Percentiles rank a stretch among this genome's conserved stretches.
Evolutionary conservation across 2,113 vertebrate genomes (phyloP).

Genomic region (Boulengeromyrus knoepffleri): DNA sequence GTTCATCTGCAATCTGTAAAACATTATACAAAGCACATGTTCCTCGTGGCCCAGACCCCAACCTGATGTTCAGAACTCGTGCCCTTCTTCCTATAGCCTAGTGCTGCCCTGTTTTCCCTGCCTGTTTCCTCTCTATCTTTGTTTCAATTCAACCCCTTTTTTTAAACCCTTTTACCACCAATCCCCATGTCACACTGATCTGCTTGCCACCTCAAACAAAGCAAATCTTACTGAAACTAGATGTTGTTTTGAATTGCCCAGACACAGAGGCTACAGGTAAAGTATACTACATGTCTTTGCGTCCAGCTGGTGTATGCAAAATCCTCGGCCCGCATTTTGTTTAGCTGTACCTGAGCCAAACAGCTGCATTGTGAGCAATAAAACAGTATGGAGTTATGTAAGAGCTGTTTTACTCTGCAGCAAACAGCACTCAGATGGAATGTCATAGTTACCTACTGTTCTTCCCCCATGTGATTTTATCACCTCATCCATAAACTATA

Average conservation of each 20-base stretch:
- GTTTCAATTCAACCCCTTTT: neutral
- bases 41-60: neutral
- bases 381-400: neutral
- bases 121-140: neutral
- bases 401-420: neutral
- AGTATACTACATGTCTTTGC: neutral
- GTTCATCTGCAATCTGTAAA: neutral
- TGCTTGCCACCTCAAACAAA: neutral
- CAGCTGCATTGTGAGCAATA: neutral
- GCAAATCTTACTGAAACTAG: neutral
- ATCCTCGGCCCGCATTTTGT: neutral
- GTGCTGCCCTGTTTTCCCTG: neutral
- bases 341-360: neutral
- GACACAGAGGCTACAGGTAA: neutral
- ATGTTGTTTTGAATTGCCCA: neutral
- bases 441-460: neutral
- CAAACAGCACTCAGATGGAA: neutral
- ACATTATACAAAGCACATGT: neutral
- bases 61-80: neutral
- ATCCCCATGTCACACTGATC: neutral
- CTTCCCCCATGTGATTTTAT: neutral
- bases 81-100: neutral
- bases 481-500: neutral
- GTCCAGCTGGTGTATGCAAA: neutral
- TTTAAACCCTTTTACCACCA: neutral